A percentile compares a stretch with the other conserved stretches of the same genome.
Conservation (phyloP, 2,888 invertebrate species). For the Polyommatus icarus region DNA sequence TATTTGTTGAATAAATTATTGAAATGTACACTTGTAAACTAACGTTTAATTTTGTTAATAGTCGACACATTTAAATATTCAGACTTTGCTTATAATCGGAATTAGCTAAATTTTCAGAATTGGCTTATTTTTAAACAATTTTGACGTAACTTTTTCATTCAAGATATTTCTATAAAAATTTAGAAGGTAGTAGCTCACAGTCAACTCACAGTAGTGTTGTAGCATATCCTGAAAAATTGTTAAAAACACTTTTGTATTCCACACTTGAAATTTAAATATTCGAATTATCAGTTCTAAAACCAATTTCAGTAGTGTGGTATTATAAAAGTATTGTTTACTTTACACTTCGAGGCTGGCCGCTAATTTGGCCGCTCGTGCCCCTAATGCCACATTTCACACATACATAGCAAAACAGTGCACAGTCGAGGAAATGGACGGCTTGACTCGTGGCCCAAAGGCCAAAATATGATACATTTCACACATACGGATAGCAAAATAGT, state of each 20-base stretch:
- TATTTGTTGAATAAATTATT: neutral
- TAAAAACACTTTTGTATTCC: no score
- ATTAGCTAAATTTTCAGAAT: no score
- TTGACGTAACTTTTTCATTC: no score
- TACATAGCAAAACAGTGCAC: neutral
- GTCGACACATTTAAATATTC: no score
- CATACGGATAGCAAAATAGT: neutral
- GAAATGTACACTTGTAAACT: no score
- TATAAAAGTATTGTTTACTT: slow-evolving; percentile 43
- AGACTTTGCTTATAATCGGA: no score
- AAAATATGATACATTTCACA: neutral
- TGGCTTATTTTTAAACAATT: no score
- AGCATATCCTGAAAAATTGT: no score
- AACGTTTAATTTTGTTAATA: no score
- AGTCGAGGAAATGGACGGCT: neutral
- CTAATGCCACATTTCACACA: slow-evolving; percentile 9
- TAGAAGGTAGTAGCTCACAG: no score
- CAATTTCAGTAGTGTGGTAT: neutral
- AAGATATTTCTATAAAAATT: no score
- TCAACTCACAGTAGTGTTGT: no score
- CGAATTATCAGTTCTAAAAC: neutral
- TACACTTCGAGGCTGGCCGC: slow-evolving; percentile 46
- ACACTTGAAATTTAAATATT: neutral
- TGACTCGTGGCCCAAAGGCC: slow-evolving; percentile 34
- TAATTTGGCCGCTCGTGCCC: slow-evolving; percentile 36